phyloP scores from a whole-genome alignment of 2,888 invertebrate genomes.

The Stramonita haemastoma region DNA sequence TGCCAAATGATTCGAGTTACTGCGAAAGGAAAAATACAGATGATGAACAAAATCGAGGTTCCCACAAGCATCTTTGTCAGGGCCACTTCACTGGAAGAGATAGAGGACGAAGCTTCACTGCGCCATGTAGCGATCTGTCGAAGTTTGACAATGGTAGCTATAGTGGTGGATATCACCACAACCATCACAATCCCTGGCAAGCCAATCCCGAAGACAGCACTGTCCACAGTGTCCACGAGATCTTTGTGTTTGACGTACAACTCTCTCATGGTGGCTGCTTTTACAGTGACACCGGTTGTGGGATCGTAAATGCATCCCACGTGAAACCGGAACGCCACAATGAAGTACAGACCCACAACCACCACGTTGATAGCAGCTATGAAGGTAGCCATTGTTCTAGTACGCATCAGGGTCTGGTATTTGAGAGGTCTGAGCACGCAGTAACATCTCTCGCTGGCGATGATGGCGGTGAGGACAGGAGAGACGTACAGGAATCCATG shows the following conservation, averaged over 20 bases:
- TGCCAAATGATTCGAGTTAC: neutral
- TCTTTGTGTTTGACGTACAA: neutral
- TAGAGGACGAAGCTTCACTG: neutral
- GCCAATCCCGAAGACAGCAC: neutral
- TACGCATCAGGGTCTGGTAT: constrained; percentile 7
- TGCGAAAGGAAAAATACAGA: neutral
- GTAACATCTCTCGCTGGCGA: constrained; percentile 4
- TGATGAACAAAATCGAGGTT: neutral
- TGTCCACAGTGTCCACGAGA: neutral
- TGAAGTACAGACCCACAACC: constrained; percentile 1
- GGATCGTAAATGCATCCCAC: neutral
- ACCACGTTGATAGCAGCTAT: neutral
- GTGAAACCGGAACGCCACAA: constrained; percentile 4
- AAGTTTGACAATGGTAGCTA: neutral
- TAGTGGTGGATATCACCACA: constrained; percentile 9
- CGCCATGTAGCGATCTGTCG: neutral
- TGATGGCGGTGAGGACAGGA: neutral
- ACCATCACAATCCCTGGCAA: neutral
- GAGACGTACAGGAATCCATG: neutral
- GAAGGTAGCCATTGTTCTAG: constrained; percentile 21
- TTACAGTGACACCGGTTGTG: neutral
- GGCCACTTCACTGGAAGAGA: neutral
- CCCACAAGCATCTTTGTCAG: constrained; percentile 26
- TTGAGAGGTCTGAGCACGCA: constrained; percentile 16
- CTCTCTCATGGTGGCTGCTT: neutral